A percentile compares a stretch with the other conserved stretches of the same genome.
Evolutionary conservation across 30 jellyfish, hydroid and myxozoan species (phyloP).

Genomic region (Rhopilema esculentum): DNA sequence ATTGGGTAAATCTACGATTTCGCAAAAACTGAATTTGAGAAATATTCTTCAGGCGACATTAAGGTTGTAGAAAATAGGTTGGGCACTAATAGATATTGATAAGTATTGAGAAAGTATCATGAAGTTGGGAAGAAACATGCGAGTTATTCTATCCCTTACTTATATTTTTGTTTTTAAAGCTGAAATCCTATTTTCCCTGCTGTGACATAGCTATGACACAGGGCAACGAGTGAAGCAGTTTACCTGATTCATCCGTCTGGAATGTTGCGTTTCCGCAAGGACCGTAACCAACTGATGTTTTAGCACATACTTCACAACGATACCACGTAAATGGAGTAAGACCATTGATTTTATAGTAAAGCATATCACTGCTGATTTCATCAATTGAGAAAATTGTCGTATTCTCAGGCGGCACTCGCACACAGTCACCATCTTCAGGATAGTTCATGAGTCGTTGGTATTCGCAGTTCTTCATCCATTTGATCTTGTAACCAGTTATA

Average conservation of each 20-base stretch:
- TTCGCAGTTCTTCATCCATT: conserved; percentile 65
- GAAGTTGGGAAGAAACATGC: no score
- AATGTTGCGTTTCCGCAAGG: conserved; percentile 33
- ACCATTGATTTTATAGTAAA: not conserved
- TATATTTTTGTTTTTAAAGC: no score
- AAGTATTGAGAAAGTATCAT: no score
- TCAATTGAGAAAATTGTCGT: conserved; percentile 4
- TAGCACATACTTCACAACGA: conserved; percentile 36
- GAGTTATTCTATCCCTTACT: no score
- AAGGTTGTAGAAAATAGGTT: no score
- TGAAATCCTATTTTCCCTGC: no score
- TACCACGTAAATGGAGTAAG: conserved; percentile 47
- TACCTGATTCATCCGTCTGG: conserved; percentile 58
- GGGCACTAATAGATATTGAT: no score
- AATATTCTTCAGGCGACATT: no score
- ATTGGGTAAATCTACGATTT: no score
- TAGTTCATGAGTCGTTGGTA: conserved; percentile 6
- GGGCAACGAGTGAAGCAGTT: no score
- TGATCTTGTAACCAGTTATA: conserved; percentile 33
- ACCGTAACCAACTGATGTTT: conserved; percentile 38
- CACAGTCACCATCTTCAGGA: conserved; percentile 30
- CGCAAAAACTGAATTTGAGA: no score
- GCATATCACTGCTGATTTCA: not conserved
- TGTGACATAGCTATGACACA: no score
- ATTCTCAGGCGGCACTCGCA: conserved; percentile 30